phyloP scores from a whole-genome alignment of 2,888 invertebrate genomes.

The Pilophorus perplexus region DNA sequence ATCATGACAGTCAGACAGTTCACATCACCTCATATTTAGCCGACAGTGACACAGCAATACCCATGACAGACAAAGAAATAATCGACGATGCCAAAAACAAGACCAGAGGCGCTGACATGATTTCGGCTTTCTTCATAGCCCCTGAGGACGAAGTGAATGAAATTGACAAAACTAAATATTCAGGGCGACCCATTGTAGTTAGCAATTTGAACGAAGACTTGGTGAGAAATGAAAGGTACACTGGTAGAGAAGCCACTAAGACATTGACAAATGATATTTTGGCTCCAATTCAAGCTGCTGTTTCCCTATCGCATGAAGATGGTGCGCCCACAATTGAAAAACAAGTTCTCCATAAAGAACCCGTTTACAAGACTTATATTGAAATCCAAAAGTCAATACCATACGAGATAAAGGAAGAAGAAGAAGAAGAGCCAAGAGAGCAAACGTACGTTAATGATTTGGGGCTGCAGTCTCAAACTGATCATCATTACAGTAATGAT shows the following conservation, averaged over 20 bases:
- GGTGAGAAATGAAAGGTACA: constrained; percentile 37
- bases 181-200: constrained; percentile 30
- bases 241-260: constrained; percentile 27
- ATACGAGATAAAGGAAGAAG: constrained; percentile 45
- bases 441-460: constrained; percentile 14
- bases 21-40: constrained; percentile 47
- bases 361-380: constrained; percentile 53
- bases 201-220: constrained; percentile 39
- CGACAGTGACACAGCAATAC: constrained; percentile 46
- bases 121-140: constrained; percentile 48
- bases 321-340: constrained; percentile 45
- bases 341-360: constrained; percentile 45
- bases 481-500: neutral
- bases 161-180: constrained; percentile 44
- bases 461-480: neutral
- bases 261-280: constrained; percentile 44
- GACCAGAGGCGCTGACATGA: constrained; percentile 44
- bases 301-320: constrained; percentile 45
- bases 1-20: no score
- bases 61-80: constrained; percentile 42
- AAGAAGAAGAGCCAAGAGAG: constrained; percentile 30
- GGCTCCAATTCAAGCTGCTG: constrained; percentile 48
- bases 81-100: constrained; percentile 9
- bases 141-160: constrained; percentile 47
- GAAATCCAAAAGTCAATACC: constrained; percentile 49